Percentiles rank a stretch among this genome's conserved stretches.
Conservation (phyloP, 2,888 invertebrate genomes). For the Zonitis immaculata region DNA sequence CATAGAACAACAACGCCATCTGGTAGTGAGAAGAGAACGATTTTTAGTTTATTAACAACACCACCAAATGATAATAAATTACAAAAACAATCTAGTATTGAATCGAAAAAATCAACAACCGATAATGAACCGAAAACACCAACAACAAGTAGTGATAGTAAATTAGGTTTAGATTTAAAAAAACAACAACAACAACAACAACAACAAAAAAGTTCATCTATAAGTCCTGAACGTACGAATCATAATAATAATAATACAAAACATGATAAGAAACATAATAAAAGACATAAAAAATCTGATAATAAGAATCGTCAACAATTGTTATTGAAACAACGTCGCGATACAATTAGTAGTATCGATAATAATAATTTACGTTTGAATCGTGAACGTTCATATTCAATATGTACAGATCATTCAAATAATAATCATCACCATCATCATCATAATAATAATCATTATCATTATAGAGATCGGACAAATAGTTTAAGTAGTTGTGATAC, state of each 20-base stretch:
- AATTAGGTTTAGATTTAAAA: constrained; percentile 19
- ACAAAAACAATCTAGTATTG: constrained; percentile 45
- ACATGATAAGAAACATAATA: constrained; percentile 46
- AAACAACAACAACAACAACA: constrained; percentile 27
- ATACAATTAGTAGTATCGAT: constrained; percentile 34
- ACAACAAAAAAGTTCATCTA: no score
- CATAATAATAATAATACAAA: constrained; percentile 28
- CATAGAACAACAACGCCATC: constrained; percentile 16
- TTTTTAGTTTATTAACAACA: neutral
- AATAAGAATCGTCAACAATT: constrained; percentile 24
- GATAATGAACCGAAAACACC: constrained; percentile 39
- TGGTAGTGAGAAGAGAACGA: constrained; percentile 2
- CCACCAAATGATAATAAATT: constrained; percentile 6
- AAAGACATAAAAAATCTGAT: constrained; percentile 42
- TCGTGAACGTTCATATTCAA: constrained; percentile 44
- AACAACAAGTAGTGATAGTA: constrained; percentile 35
- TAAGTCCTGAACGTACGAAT: no score
- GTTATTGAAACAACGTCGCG: constrained; percentile 21
- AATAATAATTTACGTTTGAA: constrained; percentile 26
- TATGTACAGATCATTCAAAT: constrained; percentile 47
- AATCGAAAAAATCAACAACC: constrained; percentile 37
- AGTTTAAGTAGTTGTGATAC: constrained; percentile 61
- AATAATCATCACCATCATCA: no score
- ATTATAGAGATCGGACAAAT: constrained; percentile 62
- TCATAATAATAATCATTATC: constrained; percentile 34